Conservation (phyloP, 2,797 vertebrate genomes). For the Micrastur ruficollis region DNA sequence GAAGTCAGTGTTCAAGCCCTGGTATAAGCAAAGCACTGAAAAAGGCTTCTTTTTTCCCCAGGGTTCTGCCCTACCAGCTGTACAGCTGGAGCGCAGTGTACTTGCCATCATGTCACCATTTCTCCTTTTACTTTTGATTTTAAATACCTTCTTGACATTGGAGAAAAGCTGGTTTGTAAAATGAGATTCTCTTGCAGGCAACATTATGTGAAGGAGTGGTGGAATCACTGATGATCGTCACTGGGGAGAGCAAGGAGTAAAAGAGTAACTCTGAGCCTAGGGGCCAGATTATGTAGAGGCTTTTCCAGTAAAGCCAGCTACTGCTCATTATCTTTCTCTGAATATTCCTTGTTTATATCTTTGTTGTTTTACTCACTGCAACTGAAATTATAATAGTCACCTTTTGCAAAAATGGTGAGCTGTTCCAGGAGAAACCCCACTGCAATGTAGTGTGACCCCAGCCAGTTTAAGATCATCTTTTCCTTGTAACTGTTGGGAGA, state of each 20-base stretch:
- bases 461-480: background rate
- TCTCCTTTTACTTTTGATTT: background rate
- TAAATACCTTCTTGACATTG: background rate
- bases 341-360: background rate
- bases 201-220: background rate
- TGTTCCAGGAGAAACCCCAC: background rate
- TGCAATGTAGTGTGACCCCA: background rate
- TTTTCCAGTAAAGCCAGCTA: background rate
- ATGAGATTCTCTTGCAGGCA: background rate
- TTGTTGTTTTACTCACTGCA: background rate
- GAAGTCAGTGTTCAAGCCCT: background rate
- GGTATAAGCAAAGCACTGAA: background rate
- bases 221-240: background rate
- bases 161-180: background rate
- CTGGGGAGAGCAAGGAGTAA: background rate
- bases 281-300: background rate
- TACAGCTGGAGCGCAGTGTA: background rate
- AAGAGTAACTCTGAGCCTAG: background rate
- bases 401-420: background rate
- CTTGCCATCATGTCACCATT: background rate
- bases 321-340: background rate
- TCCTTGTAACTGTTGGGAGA: background rate
- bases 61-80: background rate
- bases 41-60: background rate
- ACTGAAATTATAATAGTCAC: background rate